Conservation (phyloP, 1,140 invertebrate species). For the Anagrus nilaparvatae region DNA sequence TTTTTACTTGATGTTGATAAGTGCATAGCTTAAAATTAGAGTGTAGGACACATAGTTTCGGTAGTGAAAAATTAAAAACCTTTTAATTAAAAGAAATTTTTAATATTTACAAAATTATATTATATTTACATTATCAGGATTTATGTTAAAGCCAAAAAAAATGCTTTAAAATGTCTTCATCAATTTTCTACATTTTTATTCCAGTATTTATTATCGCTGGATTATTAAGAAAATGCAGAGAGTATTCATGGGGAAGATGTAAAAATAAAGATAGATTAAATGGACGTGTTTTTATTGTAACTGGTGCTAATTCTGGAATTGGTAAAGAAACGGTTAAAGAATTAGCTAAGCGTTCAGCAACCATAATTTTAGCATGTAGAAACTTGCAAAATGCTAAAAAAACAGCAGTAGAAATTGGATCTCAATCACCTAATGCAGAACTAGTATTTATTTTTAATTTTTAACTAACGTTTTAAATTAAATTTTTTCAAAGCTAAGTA, state of each 20-base stretch:
- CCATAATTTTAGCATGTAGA: constrained; percentile 66
- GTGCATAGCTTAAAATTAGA: too few species aligned
- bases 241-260: constrained; percentile 40
- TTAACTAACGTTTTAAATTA: constrained; percentile 1
- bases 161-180: constrained; percentile 30
- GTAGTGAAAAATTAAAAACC: too few species aligned
- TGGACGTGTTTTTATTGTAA: constrained; percentile 61
- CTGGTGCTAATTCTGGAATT: constrained; percentile 72
- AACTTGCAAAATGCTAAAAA: constrained; percentile 49
- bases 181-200: constrained; percentile 33
- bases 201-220: constrained; percentile 34
- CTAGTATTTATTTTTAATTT: constrained; percentile 39
- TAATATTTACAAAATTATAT: constrained; percentile 13
- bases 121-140: constrained; percentile 3
- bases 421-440: constrained; percentile 44
- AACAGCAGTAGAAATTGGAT: constrained; percentile 51
- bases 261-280: constrained; percentile 35
- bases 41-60: too few species aligned
- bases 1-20: too few species aligned
- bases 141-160: constrained; percentile 13
- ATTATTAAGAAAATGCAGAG: constrained; percentile 40
- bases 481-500: not conserved
- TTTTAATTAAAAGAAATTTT: constrained; percentile 9
- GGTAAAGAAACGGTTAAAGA: constrained; percentile 64
- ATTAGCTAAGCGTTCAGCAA: constrained; percentile 53